Evolutionary conservation across 2,797 vertebrate species (phyloP), one percentile per base, ranked within the genome.

Genomic region (Danio kyathit): DNA sequence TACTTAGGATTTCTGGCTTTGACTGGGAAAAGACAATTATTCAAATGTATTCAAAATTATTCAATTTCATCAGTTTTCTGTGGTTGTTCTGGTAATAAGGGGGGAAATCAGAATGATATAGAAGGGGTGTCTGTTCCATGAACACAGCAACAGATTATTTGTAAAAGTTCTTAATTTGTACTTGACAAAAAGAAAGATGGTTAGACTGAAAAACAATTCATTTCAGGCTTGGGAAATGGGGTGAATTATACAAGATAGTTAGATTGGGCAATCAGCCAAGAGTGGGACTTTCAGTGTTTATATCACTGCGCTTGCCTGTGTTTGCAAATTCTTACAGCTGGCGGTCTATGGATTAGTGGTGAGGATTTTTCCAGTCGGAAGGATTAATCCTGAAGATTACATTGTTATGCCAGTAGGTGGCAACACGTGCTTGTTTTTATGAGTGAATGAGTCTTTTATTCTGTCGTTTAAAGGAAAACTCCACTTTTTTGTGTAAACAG

Each of bases 231-330:
- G 48, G 54, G 16, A 48, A 79, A 79, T 6, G 9, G 60, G 61
- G 21, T 79, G 61, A 38, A 82, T 71, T 84, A 61, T 82, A 82
- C 87, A 79, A 10, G 69, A 82, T 79, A 86, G 83, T 13, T 86
- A 71, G 60, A 87, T 71, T 64, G 71, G 79, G 80, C 69, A 5
- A 70, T 59, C 65, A 7, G 6, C 59, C 41, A 48, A 40, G 19
- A 44, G 49, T 74, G 38, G 6, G 9, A 66, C 38, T 13, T 43
- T 5, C 9, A 43, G 14, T 29, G 7, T 41, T 41, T 63, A 40
- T 63, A 63, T 63, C 38, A 9, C 14, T 63, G 4, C 16, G 12
- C 38, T 41, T 41, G 29, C 29, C 16, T 54, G 29, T 13, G 29
- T 74, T 48, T 59, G 41, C 43, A 1, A 44, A 17, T 16, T 73